Conservation (phyloP, 2,113 vertebrate species). For the Tauraco erythrolophus region DNA sequence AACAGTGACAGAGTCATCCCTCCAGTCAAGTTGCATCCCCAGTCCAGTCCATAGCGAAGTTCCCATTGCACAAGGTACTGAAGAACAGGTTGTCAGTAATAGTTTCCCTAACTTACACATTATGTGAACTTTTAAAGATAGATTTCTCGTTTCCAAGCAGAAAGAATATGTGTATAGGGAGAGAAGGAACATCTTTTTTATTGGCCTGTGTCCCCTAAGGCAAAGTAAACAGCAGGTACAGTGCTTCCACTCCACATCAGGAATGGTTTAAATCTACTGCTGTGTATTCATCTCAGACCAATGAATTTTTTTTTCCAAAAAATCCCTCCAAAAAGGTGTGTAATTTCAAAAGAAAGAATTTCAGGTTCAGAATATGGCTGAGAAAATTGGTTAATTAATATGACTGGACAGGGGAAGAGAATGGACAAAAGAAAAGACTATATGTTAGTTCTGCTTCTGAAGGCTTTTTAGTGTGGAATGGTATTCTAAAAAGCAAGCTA, state of each 20-base stretch:
- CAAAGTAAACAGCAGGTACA: neutral
- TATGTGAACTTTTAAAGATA: neutral
- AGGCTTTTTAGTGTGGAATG: neutral
- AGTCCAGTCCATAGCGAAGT: neutral
- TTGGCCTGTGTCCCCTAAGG: rapidly evolving
- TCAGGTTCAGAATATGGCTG: neutral
- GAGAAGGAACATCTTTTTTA: rapidly evolving
- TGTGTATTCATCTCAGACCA: neutral
- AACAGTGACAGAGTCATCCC: neutral
- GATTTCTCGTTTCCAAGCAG: neutral
- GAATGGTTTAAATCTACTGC: neutral
- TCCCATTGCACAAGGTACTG: neutral
- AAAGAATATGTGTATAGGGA: rapidly evolving
- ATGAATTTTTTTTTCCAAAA: neutral
- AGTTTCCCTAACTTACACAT: neutral
- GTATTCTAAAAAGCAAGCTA: neutral
- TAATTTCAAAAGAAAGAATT: neutral
- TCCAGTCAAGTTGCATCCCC: neutral
- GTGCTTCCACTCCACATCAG: neutral
- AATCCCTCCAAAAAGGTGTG: rapidly evolving
- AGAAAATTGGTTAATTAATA: neutral
- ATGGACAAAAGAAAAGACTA: neutral
- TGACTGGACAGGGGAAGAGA: rapidly evolving
- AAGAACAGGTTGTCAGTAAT: neutral
- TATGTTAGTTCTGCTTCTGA: neutral